Evolutionary conservation across 2,888 invertebrate species (phyloP), one percentile per base, ranked within the genome.

Genomic region (Drosophila fungiperda): DNA sequence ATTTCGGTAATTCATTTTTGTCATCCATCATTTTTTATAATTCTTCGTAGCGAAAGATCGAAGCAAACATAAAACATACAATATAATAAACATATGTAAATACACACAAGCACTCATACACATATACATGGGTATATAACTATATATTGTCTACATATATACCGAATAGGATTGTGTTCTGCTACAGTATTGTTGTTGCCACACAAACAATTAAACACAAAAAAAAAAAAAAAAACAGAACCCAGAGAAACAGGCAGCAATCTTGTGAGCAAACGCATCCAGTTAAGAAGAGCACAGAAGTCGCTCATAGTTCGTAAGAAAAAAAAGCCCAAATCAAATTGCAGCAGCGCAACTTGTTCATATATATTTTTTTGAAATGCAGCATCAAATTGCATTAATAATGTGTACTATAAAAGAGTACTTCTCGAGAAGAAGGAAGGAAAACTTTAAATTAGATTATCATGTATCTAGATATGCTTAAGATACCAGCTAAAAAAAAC

Each of bases 231-330:
- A 20, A 15, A 20, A 48, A 42, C 23, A 57, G 33, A 36, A 45
- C 54, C 29, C 65, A 53, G 53, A 57, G 12, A 57, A 66, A 67
- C 58, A 70, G 66, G 63, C 77, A 79, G 67, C 70, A 74, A 23
- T 68, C 74, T 78, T 65, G 52, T 40, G 49, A 65, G 69, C 57
- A 61, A 68, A 55, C 62, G 57, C 49, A 68, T 64, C 71, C 80
- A 78, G 77, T 78, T 79, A 71, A 75, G 72, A 70, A 78, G 68
- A 57, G 73, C 59, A 38, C 40, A 62, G 20, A 49, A 49, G 52
- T 66, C 52, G 82, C 82, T 68, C 61, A 50, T 83, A 83, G 83
- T 75, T 50, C 42, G 53, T 83, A 87, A 67, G 72, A 26, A 65
- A 77, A 74, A 57, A 7, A 53, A 33, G 12, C 45, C 54, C 62